These are phyloP conservation scores for Apodemia duryi DNA, from an alignment of 2,888 invertebrate species.

Conservation along the genomic window DNA sequence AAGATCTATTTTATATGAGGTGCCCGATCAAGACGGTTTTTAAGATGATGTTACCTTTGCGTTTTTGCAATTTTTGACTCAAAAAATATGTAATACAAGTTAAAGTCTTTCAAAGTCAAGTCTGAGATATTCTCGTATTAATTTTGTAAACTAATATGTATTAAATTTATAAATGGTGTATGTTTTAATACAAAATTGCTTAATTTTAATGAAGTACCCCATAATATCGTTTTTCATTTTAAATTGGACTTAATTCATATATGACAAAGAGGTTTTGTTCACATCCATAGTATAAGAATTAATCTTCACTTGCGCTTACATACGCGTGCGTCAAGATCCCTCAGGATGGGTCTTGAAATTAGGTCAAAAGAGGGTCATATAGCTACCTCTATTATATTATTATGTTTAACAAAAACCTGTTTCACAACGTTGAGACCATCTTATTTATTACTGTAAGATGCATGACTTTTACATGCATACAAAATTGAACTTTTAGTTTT, in stretches of 20 bases:
- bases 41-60: too few relatives aligned
- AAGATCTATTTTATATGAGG: too few relatives aligned
- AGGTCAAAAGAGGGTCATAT: conserved; percentile 75
- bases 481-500: neutral
- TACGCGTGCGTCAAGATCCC: conserved; percentile 58
- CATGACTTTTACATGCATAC: neutral
- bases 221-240: too few relatives aligned
- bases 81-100: too few relatives aligned
- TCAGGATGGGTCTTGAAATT: conserved; percentile 65
- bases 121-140: too few relatives aligned
- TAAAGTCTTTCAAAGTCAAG: too few relatives aligned
- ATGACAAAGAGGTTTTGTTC: conserved; percentile 9
- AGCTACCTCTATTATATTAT: conserved; percentile 49
- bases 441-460: neutral
- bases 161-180: too few relatives aligned
- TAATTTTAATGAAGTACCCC: too few relatives aligned
- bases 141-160: too few relatives aligned
- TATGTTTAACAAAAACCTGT: conserved; percentile 22
- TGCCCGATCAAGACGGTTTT: too few relatives aligned
- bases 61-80: too few relatives aligned
- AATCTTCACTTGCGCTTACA: conserved; percentile 20
- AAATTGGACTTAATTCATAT: neutral
- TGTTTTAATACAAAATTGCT: too few relatives aligned
- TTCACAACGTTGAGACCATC: neutral
- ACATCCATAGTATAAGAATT: conserved; percentile 9